A percentile compares a stretch with the other conserved stretches of the same genome.
Conservation (phyloP, 2,888 invertebrate genomes). For the Dichetophora obliterata region DNA sequence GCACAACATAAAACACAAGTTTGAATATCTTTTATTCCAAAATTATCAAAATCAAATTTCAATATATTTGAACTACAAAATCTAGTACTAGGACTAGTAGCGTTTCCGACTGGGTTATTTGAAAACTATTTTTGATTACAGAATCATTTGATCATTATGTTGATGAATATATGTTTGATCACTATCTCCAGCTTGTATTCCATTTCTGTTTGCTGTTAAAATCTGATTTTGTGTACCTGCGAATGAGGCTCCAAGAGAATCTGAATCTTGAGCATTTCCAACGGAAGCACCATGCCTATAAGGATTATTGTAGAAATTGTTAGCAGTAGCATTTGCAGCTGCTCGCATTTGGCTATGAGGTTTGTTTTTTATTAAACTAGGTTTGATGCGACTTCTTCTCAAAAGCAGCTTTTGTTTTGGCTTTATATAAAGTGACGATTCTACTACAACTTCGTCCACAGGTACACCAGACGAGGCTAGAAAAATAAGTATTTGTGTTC, state of each 20-base stretch:
- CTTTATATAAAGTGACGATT: conserved; percentile 70
- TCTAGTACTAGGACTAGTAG: conserved; percentile 57
- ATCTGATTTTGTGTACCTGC: conserved; percentile 66
- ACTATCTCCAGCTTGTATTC: conserved; percentile 62
- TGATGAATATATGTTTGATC: conserved; percentile 67
- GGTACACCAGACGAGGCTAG: conserved; percentile 59
- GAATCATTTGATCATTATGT: conserved; percentile 69
- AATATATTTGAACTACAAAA: conserved; percentile 57
- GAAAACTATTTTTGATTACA: conserved; percentile 64
- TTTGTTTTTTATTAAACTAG: conserved; percentile 52
- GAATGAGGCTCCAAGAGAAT: conserved; percentile 66
- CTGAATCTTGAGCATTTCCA: conserved; percentile 62
- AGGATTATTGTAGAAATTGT: conserved; percentile 49
- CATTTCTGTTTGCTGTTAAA: conserved; percentile 57
- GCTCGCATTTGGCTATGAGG: conserved; percentile 58
- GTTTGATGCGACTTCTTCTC: conserved; percentile 44
- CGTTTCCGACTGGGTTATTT: conserved; percentile 56
- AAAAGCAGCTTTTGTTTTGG: conserved; percentile 61
- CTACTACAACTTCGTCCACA: conserved; percentile 72
- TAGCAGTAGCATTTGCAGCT: conserved; percentile 60
- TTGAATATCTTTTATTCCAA: neutral
- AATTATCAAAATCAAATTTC: neutral
- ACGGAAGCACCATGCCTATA: conserved; percentile 60
- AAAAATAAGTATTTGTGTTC: conserved; percentile 17
- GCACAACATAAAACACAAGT: too few relatives aligned